Base-by-base conservation (phyloP, 1,140 invertebrate genomes). In the Leptestheria dahalacensis region DNA sequence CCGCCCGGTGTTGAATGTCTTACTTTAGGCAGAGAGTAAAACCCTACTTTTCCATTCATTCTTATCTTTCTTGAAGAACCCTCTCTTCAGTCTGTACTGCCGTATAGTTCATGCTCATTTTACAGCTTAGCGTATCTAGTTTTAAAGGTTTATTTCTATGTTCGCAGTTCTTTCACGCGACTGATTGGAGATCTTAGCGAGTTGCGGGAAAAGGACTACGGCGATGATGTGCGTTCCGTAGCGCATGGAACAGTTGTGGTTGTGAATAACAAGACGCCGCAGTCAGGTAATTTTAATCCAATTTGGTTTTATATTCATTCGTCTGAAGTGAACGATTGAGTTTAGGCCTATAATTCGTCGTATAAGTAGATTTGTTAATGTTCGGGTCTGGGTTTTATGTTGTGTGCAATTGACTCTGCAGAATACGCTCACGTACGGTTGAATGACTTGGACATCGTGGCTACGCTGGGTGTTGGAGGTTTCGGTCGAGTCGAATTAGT, bases 401-500 rank as follows among this genome's bases (percentile, higher is more conserved):
- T n/a, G 15, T 41, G 6, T 41, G 6, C 15, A 15, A 41, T 15
- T 41, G 33, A 15, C 6, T 63, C 54, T 26, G 57, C 61, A 76
- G 83, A 84, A 66, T 85, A 81, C 67, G 76, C 79, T 12, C 73
- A 82, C 54, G 74, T 93, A 24, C 76, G 81, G 48, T 72, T 95
- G 6, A 77, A 79, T 29, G 88, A 95, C 67, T 73, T 96, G 26
- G 81, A 86, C 64, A 79, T 82, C n/a, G 74, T 91, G 28, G 81
- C 83, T 2, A 96, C 91, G 0, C 75, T 97, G 61, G 93, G 93
- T 12, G 82, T 93, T 1, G 93, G 93, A 6, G 93, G 91, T 11
- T 96, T 96, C 67, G 93, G 93, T 0, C 77, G 90, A 3, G 93
- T 96, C 0, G 88, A 93, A 66, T 73, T 97, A 41, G 89, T 91